These are phyloP conservation scores for Nycticorax nycticorax DNA, from an alignment of 2,113 vertebrate genomes.

Conservation along the genomic window DNA sequence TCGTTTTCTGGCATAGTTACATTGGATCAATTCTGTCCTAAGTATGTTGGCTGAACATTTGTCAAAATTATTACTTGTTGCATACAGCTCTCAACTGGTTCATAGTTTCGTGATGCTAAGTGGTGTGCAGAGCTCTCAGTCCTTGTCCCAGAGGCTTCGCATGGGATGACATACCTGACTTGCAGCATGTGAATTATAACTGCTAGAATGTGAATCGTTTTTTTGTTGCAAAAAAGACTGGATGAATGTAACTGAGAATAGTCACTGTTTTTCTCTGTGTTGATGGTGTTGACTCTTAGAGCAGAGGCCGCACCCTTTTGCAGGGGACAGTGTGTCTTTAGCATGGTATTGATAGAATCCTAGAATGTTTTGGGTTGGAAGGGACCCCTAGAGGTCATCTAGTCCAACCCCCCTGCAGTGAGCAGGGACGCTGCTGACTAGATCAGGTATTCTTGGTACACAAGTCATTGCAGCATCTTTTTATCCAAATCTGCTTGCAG, in stretches of 20 bases:
- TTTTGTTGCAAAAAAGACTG: not conserved
- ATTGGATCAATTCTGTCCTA: not conserved
- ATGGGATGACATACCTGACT: not conserved
- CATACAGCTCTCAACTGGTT: not conserved
- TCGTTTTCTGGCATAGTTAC: not conserved
- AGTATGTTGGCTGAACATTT: not conserved
- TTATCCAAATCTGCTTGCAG: not conserved
- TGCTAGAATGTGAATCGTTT: not conserved
- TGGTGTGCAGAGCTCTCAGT: not conserved
- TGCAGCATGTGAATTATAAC: not conserved
- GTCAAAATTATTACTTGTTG: constrained; percentile 14
- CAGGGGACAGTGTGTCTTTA: not conserved
- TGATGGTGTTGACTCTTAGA: not conserved
- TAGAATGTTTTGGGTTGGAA: too few relatives aligned
- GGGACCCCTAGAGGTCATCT: too few relatives aligned
- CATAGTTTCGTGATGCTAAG: not conserved
- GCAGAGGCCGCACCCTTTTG: not conserved
- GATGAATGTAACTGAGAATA: not conserved
- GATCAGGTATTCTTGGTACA: not conserved
- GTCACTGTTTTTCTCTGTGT: not conserved
- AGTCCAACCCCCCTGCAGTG: too few relatives aligned
- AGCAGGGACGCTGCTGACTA: too few relatives aligned
- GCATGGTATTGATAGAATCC: not conserved
- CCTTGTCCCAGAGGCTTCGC: not conserved
- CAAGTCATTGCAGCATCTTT: not conserved